Evolutionary conservation across 2,113 vertebrate genomes (phyloP), one percentile per base, ranked within the genome.

Genomic region (Machaerirhynchus nigripectus): DNA sequence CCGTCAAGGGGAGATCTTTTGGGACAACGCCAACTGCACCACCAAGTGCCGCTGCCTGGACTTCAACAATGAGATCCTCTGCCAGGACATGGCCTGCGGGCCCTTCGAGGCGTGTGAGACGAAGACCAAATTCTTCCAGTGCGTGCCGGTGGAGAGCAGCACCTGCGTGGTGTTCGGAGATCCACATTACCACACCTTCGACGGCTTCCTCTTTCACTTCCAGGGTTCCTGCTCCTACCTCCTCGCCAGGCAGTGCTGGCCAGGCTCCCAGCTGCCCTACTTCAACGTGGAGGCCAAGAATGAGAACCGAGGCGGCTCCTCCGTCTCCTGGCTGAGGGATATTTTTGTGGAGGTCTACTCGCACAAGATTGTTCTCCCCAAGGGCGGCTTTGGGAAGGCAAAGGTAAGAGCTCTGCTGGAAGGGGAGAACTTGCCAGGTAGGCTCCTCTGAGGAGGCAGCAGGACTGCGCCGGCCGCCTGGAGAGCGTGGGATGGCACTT

Each of bases 271-370:
- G 67, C 98, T 99, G 91, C 99, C 99, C 67, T 99, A 98, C 98
- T 99, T 99, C 96, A 99, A 98, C 4, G 98, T 99, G 87, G 99
- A 99, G 96, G 99, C 99, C 97, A 99, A 99, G 97, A 99, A 99
- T 0, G 99, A 99, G 87, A 99, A 99, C 96, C 98, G 99, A 10
- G 99, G 98, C 4, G 97, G 98, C n/a, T 97, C 99, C 12, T 96
- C 98, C 0, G 99, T 99, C 84, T 99, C 99, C 57, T 99, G 99
- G 99, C 98, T 99, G 33, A 98, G 98, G 93, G 99, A 99, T 57
- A 98, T 99, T 79, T 98, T 98, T 2, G 98, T 99, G 87, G 99
- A 99, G 78, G 98, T 99, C 91, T 99, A 99, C 52, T 98, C 98
- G 2, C 99, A 99, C 97, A 98, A 98, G 93, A 98, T 99, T 37